Conservation (phyloP, 2,888 invertebrate species). For the Tiliacea citrago region DNA sequence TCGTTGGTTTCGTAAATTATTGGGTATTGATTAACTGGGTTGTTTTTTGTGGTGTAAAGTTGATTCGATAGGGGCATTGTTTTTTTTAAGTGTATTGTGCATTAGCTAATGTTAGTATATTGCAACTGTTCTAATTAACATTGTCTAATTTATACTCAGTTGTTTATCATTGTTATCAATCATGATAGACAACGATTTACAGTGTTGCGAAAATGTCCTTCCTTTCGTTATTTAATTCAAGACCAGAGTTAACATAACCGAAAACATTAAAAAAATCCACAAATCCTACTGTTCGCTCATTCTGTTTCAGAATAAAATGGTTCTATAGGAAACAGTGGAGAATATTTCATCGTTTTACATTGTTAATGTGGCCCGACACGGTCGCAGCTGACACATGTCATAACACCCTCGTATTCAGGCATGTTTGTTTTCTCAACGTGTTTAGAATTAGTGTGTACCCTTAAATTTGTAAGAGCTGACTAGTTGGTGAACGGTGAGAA, state of each 20-base stretch:
- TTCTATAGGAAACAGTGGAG: slow-evolving; percentile 55
- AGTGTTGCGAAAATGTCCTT: neutral
- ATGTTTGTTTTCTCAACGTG: slow-evolving; percentile 70
- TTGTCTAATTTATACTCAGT: neutral
- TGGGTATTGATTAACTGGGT: slow-evolving; percentile 48
- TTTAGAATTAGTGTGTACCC: slow-evolving; percentile 64
- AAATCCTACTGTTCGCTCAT: slow-evolving; percentile 52
- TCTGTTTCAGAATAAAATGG: slow-evolving; percentile 57
- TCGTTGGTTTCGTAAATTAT: slow-evolving; percentile 46
- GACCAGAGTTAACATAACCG: neutral
- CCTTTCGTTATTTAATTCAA: neutral
- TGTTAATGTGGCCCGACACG: slow-evolving; percentile 65
- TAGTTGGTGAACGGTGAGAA: slow-evolving; percentile 21
- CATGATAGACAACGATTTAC: neutral
- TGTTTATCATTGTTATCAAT: neutral
- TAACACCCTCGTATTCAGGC: slow-evolving; percentile 72
- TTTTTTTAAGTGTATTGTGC: slow-evolving; percentile 10
- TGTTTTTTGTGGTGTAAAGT: slow-evolving; percentile 25
- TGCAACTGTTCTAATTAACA: neutral
- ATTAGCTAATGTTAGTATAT: neutral
- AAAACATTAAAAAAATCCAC: slow-evolving; percentile 15
- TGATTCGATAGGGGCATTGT: neutral
- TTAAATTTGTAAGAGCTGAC: slow-evolving; percentile 49
- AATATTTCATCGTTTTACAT: slow-evolving; percentile 62
- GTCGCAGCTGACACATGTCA: slow-evolving; percentile 81